Base-by-base conservation (phyloP, 2,888 invertebrate species). In the Drosophila ustulata region DNA sequence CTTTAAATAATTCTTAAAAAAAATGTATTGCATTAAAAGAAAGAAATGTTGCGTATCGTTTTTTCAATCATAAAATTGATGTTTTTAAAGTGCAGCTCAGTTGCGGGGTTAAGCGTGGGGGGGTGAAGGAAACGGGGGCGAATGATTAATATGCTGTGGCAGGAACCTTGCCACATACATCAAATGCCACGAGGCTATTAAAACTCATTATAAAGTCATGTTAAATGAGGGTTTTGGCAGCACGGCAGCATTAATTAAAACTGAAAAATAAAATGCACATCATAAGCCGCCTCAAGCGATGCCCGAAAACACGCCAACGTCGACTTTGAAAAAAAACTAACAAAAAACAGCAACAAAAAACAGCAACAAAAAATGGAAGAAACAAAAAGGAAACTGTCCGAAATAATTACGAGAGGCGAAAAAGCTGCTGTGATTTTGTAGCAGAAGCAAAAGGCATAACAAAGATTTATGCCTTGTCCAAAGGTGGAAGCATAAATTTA, bases 381-480 rank as follows among this genome's bases (percentile, higher is more conserved):
- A 79, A 45, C 49, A 67, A 52, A 50, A 65, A 61, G 43, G 63
- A 49, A 70, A 66, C 72, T 69, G 69, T 66, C 65, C 61, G 51
- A 75, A 75, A 75, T 76, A 75, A 77, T 82, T 71, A 61, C 63
- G 49, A 61, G 63, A 53, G 47, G 45, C 62, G 13, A 3, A 28
- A 71, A 69, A 57, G 57, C 64, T 41, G 66, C 47, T 45, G 66
- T 66, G 80, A 76, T 81, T 79, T 70, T 62, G 47, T 32, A 25
- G 45, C 45, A 25, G 9, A 25, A 25, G 41, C 67, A 65, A 61
- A 58, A 46, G 59, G 61, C 73, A 84, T 79, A 85, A 85, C 80
- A 82, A 87, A 85, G 82, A 85, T 87, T 85, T 85, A 87, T 87
- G 80, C 67, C 71, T 67, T 55, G 74, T 58, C 74, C 65, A 66